Percentiles rank a stretch among this genome's conserved stretches.
Evolutionary conservation across 2,888 invertebrate species (phyloP).

Genomic region (Zootermopsis nevadensis): DNA sequence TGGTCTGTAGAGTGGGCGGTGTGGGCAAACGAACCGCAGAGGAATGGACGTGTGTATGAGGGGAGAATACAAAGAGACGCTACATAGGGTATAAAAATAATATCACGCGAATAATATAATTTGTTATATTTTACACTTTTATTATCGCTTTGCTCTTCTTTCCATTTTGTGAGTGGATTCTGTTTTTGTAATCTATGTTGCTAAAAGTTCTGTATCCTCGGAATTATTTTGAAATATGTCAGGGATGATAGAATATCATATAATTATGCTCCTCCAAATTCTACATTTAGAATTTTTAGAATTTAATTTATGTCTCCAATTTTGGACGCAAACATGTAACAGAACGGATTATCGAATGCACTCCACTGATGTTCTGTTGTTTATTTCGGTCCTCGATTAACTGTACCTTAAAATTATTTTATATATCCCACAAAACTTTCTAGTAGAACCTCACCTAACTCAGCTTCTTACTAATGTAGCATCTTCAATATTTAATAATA

Average conservation of each 20-base stretch:
- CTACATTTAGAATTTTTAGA: too few relatives aligned
- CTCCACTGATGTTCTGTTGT: too few relatives aligned
- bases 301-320: too few relatives aligned
- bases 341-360: too few relatives aligned
- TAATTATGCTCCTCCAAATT: too few relatives aligned
- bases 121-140: background rate
- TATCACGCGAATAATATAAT: background rate
- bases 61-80: background rate
- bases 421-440: too few relatives aligned
- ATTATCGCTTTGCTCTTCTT: background rate
- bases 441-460: too few relatives aligned
- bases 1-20: background rate
- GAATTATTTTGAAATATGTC: background rate
- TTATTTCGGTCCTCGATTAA: too few relatives aligned
- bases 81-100: slow-evolving; percentile 4
- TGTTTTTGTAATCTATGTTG: background rate
- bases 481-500: too few relatives aligned
- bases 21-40: slow-evolving; percentile 27
- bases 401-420: too few relatives aligned
- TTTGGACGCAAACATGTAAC: too few relatives aligned
- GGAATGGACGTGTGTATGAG: background rate
- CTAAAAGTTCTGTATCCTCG: background rate
- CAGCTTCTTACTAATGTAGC: too few relatives aligned
- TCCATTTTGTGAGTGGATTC: background rate
- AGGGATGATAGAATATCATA: background rate